Evolutionary conservation across 2,797 vertebrate genomes (phyloP), one percentile per base, ranked within the genome.

Genomic region (Mastacembelus armatus): DNA sequence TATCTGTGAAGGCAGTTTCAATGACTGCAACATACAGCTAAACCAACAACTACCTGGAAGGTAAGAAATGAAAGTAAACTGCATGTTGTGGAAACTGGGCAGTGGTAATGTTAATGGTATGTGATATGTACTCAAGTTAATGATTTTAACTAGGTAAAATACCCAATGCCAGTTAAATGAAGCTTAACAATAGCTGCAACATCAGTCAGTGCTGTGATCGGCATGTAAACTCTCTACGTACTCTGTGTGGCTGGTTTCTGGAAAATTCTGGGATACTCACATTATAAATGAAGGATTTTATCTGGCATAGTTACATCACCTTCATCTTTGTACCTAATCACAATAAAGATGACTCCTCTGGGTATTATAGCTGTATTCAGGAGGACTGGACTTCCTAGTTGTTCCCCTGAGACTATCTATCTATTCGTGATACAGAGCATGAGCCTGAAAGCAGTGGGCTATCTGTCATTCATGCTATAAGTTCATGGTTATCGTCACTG

Each of bases 401-500:
- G 71, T 22, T 78, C 84, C 81, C 59, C 77, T 64, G 77, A 80
- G 84, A 81, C 76, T 10, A 81, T 89, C 76, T 10, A 81, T 89
- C 87, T 80, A 42, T 66, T 77, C 78, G 60, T 62, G 65, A 79
- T 78, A 74, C 71, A 42, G 65, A 66, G 69, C 29, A 44, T 38
- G 76, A 74, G 61, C 72, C 68, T 88, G 77, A 87, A 81, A 86
- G 85, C 85, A 66, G 54, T 39, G 15, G 59, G 52, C 79, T 42
- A 88, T 88, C 86, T 74, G 72, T 90, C 88, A 89, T 84, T 78
- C 67, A 65, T 74, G 88, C 85, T 83, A 86, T 86, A 87, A 85
- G 82, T 86, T 81, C 83, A 78, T 72, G 75, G 85, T 85, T 85
- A 88, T 89, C 81, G 86, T 85, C 87, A 78, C 63, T 35, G n/a